Base-by-base conservation (phyloP, 1,140 invertebrate species). In the Rhagoletis zephyria region DNA sequence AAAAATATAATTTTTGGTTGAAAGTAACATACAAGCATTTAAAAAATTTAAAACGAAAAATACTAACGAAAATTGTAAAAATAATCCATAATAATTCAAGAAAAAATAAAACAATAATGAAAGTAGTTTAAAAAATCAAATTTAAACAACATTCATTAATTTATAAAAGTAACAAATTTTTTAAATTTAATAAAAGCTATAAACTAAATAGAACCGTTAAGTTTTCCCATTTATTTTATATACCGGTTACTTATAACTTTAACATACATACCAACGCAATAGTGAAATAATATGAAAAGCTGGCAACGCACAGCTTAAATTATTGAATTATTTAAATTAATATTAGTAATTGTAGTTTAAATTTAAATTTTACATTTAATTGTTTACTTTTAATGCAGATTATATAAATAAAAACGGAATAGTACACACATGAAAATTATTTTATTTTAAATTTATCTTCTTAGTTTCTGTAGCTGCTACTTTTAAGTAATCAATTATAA, bases 371-470 rank as follows among this genome's bases (percentile, higher is more conserved):
- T n/a, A 85, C 59, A 56, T 56, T 85, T 60, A 59, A 56, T 56
- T 59, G 51, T 59, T 85, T 85, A 59, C 51, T 81, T 81, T 51
- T 51, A 81, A 81, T 51, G 74, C 51, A 81, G 56, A 67, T 67
- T 67, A 42, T 42, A 67, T 30, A 81, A 81, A 56, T 81, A 59
- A 42, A 56, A 85, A 30, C 30, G 30, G 30, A 19, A 56, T 59
- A 85, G 56, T 59, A 56, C 48, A 85, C 56, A 85, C 5, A 85
- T 19, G 56, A 51, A 85, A 85, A 56, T 45, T 4, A 60, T 85
- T 89, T 89, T 90, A 88, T 89, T 88, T 89, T 89, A 89, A 90
- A 89, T 90, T 90, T 88, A 88, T 89, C 40, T 4, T 48, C 9
- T 74, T 74, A 74, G 48, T 42, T 63, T 63, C 74, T 74, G 70